Evolutionary conservation across 1,140 invertebrate genomes (phyloP).

Genomic region (Wiebesia pumilae): DNA sequence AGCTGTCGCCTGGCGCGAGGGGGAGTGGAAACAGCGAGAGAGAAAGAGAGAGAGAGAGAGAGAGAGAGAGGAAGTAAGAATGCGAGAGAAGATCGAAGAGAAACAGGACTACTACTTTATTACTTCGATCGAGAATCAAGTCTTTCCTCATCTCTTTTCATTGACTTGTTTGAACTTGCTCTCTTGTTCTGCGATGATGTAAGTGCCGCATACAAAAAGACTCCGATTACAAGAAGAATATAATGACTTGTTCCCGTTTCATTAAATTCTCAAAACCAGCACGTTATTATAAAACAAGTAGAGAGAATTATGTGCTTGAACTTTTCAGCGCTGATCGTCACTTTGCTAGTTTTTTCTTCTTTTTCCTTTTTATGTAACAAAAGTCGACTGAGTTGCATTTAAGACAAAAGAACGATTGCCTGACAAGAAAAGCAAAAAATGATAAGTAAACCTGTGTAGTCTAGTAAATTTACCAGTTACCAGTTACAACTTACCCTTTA

Average conservation of each 20-base stretch:
- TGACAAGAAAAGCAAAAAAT: neutral
- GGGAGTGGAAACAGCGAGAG: too few relatives aligned
- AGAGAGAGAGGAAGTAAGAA: neutral
- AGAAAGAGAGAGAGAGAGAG: neutral
- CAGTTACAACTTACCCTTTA: too few relatives aligned
- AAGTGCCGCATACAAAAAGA: conserved; percentile 33
- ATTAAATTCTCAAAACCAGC: conserved; percentile 13
- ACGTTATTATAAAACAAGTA: neutral
- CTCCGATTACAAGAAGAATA: conserved; percentile 17
- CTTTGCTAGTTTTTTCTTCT: neutral
- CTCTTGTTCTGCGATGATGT: conserved; percentile 33
- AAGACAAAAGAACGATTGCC: conserved; percentile 1
- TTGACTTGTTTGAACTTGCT: conserved; percentile 9
- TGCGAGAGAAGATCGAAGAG: neutral
- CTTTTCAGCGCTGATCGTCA: neutral
- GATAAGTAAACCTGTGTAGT: neutral
- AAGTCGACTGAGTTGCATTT: neutral
- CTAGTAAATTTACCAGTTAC: neutral
- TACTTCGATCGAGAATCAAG: conserved; percentile 49
- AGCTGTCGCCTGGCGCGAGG: too few relatives aligned
- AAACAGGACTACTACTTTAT: conserved; percentile 23
- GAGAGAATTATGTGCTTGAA: neutral
- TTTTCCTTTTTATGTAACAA: neutral
- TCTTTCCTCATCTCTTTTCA: conserved; percentile 30
- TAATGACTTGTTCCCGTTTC: neutral